Base-by-base conservation (phyloP, 2,888 invertebrate species). In the Thysanoteuthis rhombus region DNA sequence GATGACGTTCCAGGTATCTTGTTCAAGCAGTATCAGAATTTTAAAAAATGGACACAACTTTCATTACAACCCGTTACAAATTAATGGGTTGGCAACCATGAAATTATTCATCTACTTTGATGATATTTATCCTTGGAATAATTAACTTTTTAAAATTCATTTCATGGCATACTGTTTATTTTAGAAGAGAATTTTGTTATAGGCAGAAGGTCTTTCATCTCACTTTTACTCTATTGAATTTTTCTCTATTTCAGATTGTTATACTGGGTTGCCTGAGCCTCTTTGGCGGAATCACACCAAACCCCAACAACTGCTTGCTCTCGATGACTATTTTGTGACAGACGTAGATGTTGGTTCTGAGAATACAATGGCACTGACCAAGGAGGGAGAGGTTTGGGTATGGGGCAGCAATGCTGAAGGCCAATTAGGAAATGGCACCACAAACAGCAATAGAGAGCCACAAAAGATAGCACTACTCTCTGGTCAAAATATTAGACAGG, bases 381-480 rank as follows among this genome's bases (percentile, higher is more conserved):
- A 97, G n/a, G 97, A 97, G 93, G 98, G 98, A 16, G 97, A 98
- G 95, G 97, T 98, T 2, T 97, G 97, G 96, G 98, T 97, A 0
- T 98, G 98, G 98, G 98, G 98, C n/a, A 97, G 97, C 96, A 98
- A 98, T 96, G 97, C 97, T 89, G 98, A 98, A 95, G 98, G 98
- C 12, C 98, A 98, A 95, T 97, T 98, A 6, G 98, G 98, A 1
- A 96, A 98, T 1, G 97, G 98, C 0, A 97, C 98, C 95, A 97
- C 97, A 1, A 96, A 95, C 94, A 97, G 97, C n/a, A 97, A 98
- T 0, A 97, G 97, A 94, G 98, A 98, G 95, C 98, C 98, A 0
- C 97, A 97, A 95, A 96, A 97, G 25, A 97, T 98, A 42, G 95
- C 97, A 1, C 97, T 97, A 45, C 96, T 98, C 8, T 97, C 97